A percentile compares a stretch with the other conserved stretches of the same genome.
Conservation (phyloP, 2,888 invertebrate genomes). For the Drosophila formosana region DNA sequence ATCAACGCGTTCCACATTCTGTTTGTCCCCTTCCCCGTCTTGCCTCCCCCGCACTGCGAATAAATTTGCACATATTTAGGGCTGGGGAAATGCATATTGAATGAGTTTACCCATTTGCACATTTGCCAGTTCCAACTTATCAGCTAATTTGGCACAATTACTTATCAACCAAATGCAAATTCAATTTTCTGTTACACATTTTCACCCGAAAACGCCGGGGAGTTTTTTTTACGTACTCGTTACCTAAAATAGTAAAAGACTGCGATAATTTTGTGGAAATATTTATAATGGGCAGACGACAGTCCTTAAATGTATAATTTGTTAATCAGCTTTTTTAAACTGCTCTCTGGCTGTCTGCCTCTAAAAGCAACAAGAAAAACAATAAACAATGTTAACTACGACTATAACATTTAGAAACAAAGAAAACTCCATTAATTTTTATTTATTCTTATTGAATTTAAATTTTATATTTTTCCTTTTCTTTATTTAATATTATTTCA, state of each 20-base stretch:
- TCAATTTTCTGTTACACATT: constrained; percentile 8
- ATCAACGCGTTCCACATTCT: constrained; percentile 18
- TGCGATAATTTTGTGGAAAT: neutral
- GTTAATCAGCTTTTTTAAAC: too few species aligned
- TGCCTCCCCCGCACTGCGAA: neutral
- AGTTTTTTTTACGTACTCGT: too few species aligned
- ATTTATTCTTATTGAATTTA: too few species aligned
- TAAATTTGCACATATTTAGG: constrained; percentile 16
- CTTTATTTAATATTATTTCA: too few species aligned
- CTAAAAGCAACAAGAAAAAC: too few species aligned
- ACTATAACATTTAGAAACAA: neutral
- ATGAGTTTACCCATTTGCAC: constrained; percentile 31
- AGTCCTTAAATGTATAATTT: too few species aligned
- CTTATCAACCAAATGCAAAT: constrained; percentile 49
- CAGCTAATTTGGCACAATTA: constrained; percentile 61
- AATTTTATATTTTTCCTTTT: too few species aligned
- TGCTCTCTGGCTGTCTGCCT: too few species aligned
- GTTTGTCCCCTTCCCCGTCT: neutral
- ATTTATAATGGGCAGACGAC: neutral
- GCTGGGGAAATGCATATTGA: constrained; percentile 10
- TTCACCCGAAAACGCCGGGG: neutral
- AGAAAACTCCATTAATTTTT: too few species aligned
- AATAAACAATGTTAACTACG: too few species aligned
- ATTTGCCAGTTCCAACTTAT: constrained; percentile 34
- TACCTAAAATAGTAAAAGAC: neutral